These are phyloP conservation scores for Lamellibrachia satsuma DNA, from an alignment of 2,888 invertebrate genomes.

Conservation along the genomic window DNA sequence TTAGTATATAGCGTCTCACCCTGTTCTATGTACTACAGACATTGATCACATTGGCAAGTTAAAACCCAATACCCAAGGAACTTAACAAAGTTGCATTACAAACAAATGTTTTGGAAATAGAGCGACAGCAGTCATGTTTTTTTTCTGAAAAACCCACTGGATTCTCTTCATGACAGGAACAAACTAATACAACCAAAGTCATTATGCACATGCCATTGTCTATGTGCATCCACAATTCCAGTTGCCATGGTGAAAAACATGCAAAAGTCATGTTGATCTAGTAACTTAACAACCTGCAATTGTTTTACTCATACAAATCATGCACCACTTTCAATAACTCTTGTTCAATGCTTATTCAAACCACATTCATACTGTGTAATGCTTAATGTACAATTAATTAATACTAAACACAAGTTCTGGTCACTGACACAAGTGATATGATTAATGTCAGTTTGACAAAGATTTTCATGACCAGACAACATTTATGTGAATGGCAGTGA, in stretches of 20 bases:
- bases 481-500: not conserved
- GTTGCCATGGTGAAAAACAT: not conserved
- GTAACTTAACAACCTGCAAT: not conserved
- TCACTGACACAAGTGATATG: not conserved
- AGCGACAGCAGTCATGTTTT: not conserved
- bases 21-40: not conserved
- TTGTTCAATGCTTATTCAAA: not conserved
- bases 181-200: not conserved
- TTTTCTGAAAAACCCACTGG: not conserved
- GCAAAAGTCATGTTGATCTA: not conserved
- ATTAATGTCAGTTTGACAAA: not conserved
- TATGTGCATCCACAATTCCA: not conserved
- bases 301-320: not conserved
- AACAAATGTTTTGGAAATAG: not conserved
- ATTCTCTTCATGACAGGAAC: not conserved
- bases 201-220: not conserved
- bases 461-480: not conserved
- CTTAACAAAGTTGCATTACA: not conserved
- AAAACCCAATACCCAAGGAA: not conserved
- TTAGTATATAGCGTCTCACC: not conserved
- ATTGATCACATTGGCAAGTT: not conserved
- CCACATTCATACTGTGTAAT: not conserved
- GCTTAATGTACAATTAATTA: not conserved
- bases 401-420: not conserved
- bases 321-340: not conserved